These are phyloP conservation scores for Manacus vitellinus DNA, from an alignment of 2,113 vertebrate genomes.

Conservation along the genomic window DNA sequence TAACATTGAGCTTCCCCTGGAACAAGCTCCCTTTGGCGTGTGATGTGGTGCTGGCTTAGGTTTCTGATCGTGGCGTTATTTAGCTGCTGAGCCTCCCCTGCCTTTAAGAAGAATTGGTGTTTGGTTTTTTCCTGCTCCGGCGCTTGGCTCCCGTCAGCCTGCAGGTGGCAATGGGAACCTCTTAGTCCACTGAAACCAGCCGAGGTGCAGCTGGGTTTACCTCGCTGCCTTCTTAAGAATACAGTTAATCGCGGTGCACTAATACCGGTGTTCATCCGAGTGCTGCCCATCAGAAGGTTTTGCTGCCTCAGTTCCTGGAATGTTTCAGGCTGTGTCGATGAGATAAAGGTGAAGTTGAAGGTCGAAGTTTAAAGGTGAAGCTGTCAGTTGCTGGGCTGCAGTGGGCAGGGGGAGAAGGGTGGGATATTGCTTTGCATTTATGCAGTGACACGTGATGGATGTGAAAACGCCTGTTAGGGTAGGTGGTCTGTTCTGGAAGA, in stretches of 20 bases:
- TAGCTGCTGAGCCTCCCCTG: background rate
- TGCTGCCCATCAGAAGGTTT: background rate
- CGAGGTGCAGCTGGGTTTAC: background rate
- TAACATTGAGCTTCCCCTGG: background rate
- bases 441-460: background rate
- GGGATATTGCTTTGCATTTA: background rate
- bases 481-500: background rate
- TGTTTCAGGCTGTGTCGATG: background rate
- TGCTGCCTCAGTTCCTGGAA: background rate
- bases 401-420: background rate
- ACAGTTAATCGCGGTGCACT: background rate
- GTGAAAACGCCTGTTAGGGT: background rate
- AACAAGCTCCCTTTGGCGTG: background rate
- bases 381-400: background rate
- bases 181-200: background rate
- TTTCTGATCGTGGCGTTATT: background rate
- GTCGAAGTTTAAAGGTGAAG: background rate
- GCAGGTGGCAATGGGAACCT: background rate
- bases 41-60: background rate
- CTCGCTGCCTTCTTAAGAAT: background rate
- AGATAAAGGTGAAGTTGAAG: background rate
- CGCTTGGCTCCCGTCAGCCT: background rate
- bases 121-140: background rate
- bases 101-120: background rate
- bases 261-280: background rate